These are phyloP conservation scores for Lophura swinhoii DNA, from an alignment of 2,797 vertebrate species.

Conservation along the genomic window DNA sequence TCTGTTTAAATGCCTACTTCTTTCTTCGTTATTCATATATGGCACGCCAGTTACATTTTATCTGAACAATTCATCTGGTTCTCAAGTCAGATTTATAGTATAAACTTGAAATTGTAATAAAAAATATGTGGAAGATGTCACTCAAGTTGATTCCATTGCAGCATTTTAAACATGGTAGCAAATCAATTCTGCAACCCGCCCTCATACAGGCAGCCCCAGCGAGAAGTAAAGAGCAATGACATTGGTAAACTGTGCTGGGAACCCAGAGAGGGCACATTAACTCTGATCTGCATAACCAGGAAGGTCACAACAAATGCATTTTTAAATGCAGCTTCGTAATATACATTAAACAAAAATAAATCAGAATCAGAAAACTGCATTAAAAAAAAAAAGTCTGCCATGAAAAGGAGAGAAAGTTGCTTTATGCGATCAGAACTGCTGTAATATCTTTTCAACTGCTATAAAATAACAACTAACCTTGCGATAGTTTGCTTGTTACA, in stretches of 20 bases:
- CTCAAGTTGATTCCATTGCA: neutral
- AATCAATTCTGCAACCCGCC: neutral
- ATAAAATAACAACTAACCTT: neutral
- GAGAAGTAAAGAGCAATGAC: neutral
- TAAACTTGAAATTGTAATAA: constrained; percentile 18
- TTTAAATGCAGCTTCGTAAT: constrained; percentile 5
- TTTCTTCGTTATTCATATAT: constrained; percentile 26
- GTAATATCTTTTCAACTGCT: neutral
- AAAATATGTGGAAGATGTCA: neutral
- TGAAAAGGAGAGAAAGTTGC: accelerated
- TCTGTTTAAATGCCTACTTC: constrained; percentile 29
- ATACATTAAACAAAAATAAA: neutral
- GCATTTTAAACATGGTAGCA: neutral
- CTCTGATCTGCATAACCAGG: neutral
- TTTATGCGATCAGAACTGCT: neutral
- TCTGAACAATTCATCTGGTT: constrained; percentile 49
- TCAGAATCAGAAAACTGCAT: neutral
- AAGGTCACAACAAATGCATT: neutral
- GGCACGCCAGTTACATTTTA: constrained; percentile 38
- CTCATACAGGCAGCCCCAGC: neutral
- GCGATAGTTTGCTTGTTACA: neutral
- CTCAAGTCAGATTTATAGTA: constrained; percentile 53
- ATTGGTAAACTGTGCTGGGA: neutral
- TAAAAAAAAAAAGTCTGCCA: neutral
- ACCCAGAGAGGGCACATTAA: neutral